Conservation (phyloP, 2,797 vertebrate genomes). For the Selene dorsalis region DNA sequence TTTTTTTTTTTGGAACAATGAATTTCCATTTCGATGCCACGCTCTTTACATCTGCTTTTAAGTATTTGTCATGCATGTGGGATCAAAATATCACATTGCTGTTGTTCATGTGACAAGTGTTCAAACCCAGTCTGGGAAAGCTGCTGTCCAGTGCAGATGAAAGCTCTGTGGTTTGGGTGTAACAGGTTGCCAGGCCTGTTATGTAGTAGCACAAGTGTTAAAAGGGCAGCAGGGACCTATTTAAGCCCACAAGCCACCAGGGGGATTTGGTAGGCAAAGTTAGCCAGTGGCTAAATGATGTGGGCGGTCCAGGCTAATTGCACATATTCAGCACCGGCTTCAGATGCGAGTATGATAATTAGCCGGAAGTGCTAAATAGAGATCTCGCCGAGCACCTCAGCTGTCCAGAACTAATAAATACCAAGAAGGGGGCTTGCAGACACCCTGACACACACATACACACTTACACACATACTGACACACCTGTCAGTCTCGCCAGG, state of each 20-base stretch:
- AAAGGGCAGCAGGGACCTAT: constrained; percentile 79
- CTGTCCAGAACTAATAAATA: constrained; percentile 84
- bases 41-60: not conserved
- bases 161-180: constrained; percentile 47
- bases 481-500: constrained; percentile 78
- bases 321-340: constrained; percentile 59
- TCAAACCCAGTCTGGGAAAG: constrained; percentile 26
- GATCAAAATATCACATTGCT: constrained; percentile 38
- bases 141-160: constrained; percentile 57
- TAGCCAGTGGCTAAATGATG: constrained; percentile 68
- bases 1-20: not conserved
- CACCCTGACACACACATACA: constrained; percentile 56
- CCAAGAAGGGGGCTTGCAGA: constrained; percentile 63
- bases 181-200: constrained; percentile 66
- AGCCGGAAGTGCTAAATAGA: constrained; percentile 82
- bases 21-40: not conserved
- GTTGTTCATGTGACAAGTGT: constrained; percentile 55
- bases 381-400: constrained; percentile 80
- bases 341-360: constrained; percentile 69
- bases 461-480: constrained; percentile 56
- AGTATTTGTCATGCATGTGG: not conserved
- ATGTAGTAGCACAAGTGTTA: constrained; percentile 76
- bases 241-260: constrained; percentile 71
- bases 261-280: constrained; percentile 66
- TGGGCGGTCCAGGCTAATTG: constrained; percentile 69